phyloP scores from a whole-genome alignment of 2,888 invertebrate species.

The Caenorhabditis panamensis region DNA sequence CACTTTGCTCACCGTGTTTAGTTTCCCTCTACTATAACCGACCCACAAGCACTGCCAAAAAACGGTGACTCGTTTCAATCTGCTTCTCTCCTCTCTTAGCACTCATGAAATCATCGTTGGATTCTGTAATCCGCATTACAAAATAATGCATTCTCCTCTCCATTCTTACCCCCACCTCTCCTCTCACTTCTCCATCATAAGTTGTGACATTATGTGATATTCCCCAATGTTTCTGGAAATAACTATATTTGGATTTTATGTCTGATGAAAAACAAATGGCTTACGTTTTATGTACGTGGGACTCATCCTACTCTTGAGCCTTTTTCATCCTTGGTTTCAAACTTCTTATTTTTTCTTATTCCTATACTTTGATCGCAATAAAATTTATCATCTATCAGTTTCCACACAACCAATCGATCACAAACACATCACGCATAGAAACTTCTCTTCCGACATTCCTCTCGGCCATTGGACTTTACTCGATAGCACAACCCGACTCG shows the following conservation, averaged over 20 bases:
- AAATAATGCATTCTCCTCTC: conserved; percentile 41
- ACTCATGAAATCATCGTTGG: conserved; percentile 27
- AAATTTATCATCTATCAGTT: conserved; percentile 6
- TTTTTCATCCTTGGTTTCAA: conserved; percentile 57
- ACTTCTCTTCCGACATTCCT: neutral
- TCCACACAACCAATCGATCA: neutral
- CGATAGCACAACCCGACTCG: conserved; percentile 1
- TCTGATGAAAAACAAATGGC: conserved; percentile 47
- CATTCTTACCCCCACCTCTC: conserved; percentile 7
- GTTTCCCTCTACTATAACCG: neutral
- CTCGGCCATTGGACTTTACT: neutral
- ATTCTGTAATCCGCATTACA: conserved; percentile 40
- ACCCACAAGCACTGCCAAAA: conserved; percentile 45
- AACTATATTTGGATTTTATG: conserved; percentile 5
- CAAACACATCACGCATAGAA: neutral
- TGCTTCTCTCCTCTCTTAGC: neutral
- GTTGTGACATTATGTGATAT: conserved; percentile 55
- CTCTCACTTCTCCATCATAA: conserved; percentile 47
- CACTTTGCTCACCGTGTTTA: conserved; percentile 43
- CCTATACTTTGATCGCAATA: conserved; percentile 6
- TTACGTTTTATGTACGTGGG: conserved; percentile 24
- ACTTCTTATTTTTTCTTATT: conserved; percentile 19
- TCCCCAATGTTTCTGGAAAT: conserved; percentile 11
- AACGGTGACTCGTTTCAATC: conserved; percentile 44
- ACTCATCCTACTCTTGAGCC: conserved; percentile 32